Conservation (phyloP, 2,888 invertebrate species). For the Sisyra nigra region DNA sequence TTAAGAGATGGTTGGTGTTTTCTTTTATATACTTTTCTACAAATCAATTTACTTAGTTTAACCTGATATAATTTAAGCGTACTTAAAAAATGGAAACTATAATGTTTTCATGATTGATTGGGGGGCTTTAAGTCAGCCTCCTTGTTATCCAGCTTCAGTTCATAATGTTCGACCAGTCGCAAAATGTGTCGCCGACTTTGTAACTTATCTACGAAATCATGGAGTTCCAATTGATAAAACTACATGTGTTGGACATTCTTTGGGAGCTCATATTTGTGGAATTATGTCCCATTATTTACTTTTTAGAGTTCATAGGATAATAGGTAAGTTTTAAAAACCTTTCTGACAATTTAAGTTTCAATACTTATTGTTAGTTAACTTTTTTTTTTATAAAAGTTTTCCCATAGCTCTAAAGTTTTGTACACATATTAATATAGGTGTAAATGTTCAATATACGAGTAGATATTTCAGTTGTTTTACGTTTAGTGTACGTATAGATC, state of each 20-base stretch:
- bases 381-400: neutral
- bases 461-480: too few relatives aligned
- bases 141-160: slow-evolving; percentile 51
- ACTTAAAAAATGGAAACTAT: slow-evolving; percentile 53
- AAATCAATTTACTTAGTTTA: slow-evolving; percentile 2
- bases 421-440: too few relatives aligned
- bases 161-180: slow-evolving; percentile 58
- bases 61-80: too few relatives aligned
- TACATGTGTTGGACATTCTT: slow-evolving; percentile 61
- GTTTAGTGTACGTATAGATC: too few relatives aligned
- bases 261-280: slow-evolving; percentile 61
- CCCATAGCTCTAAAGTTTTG: too few relatives aligned
- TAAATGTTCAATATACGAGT: too few relatives aligned
- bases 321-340: slow-evolving; percentile 37
- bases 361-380: neutral
- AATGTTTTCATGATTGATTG: slow-evolving; percentile 66
- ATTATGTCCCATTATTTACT: slow-evolving; percentile 54
- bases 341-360: too few relatives aligned
- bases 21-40: neutral
- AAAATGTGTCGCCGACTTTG: slow-evolving; percentile 46
- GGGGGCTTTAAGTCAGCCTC: slow-evolving; percentile 51
- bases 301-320: slow-evolving; percentile 55
- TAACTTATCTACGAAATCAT: slow-evolving; percentile 43
- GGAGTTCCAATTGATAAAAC: slow-evolving; percentile 48
- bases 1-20: slow-evolving; percentile 49